A percentile compares a stretch with the other conserved stretches of the same genome.
Evolutionary conservation across 2,797 vertebrate species (phyloP).

Genomic region (Eulemur albifrons): DNA sequence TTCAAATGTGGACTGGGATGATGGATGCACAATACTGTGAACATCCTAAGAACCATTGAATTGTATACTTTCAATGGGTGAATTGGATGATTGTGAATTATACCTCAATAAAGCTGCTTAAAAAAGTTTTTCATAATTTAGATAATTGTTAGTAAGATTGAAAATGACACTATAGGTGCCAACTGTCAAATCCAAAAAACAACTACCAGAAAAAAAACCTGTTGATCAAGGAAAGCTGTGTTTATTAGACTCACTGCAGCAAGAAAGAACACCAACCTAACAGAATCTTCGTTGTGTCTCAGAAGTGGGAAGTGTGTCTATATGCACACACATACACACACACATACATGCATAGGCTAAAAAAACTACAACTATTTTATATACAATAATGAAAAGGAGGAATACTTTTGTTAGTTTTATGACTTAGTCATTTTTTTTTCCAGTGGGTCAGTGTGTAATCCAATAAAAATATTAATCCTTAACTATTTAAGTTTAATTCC

Average conservation of each 20-base stretch:
- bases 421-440: no score
- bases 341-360: neutral
- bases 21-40: neutral
- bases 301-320: neutral
- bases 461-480: no score
- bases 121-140: neutral
- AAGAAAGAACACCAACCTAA: neutral
- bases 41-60: neutral
- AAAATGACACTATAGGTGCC: neutral
- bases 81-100: neutral
- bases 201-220: neutral
- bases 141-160: neutral
- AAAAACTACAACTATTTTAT: neutral
- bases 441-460: no score
- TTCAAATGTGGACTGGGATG: neutral
- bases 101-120: neutral
- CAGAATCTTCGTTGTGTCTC: neutral
- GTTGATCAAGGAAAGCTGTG: neutral
- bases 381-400: no score
- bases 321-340: neutral
- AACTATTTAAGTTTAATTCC: no score
- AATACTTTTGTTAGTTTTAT: no score
- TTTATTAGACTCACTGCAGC: neutral
- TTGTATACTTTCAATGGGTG: neutral
- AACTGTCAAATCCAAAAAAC: neutral